Percentiles rank a stretch among this genome's conserved stretches.
phyloP scores from a whole-genome alignment of 2,797 vertebrate species.

The Catostomus latipinnis region DNA sequence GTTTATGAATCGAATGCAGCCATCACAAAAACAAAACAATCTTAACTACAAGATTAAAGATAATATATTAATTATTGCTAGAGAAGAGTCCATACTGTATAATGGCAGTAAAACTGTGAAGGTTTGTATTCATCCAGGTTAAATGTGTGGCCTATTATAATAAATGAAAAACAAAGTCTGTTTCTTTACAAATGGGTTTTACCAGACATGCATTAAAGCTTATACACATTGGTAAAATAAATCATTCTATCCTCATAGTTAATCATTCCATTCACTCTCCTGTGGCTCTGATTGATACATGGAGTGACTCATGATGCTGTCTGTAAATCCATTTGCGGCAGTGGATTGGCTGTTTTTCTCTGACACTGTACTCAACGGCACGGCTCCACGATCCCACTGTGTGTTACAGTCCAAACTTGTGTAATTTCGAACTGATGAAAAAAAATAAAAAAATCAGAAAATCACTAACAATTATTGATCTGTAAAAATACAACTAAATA shows the following conservation, averaged over 20 bases:
- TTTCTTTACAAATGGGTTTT: background rate
- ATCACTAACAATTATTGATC: background rate
- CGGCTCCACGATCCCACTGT: background rate
- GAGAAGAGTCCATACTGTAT: background rate
- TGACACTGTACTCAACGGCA: background rate
- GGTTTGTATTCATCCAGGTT: background rate
- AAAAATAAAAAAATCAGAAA: background rate
- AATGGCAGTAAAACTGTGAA: background rate
- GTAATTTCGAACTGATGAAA: slow-evolving; percentile 3
- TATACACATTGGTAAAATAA: background rate
- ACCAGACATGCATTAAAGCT: background rate
- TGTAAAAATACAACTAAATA: too few relatives aligned
- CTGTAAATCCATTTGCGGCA: background rate
- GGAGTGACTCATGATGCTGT: slow-evolving; percentile 22
- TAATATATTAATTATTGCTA: too few relatives aligned
- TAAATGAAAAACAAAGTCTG: background rate
- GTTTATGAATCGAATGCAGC: too few relatives aligned
- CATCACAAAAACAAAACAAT: background rate
- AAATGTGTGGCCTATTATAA: background rate
- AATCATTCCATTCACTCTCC: slow-evolving; percentile 78
- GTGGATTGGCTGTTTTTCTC: slow-evolving; percentile 46
- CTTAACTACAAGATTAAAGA: background rate
- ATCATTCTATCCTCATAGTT: background rate
- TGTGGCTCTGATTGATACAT: slow-evolving; percentile 73
- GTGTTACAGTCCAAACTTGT: background rate